Percentiles rank a stretch among this genome's conserved stretches.
Evolutionary conservation across 2,113 vertebrate species (phyloP).

Genomic region (Tinamus guttatus): DNA sequence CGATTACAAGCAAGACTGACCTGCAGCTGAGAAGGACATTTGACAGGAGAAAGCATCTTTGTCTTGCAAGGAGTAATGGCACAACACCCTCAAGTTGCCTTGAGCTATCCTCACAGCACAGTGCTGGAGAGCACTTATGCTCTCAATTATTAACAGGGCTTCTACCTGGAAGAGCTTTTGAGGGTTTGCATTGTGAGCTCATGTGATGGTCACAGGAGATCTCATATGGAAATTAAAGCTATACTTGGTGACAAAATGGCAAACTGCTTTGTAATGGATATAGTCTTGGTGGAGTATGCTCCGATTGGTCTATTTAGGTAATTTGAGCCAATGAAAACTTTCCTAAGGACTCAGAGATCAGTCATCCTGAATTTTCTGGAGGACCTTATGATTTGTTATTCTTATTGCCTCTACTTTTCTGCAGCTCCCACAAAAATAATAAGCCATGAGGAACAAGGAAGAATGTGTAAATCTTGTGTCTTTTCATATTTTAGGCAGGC

Average conservation of each 20-base stretch:
- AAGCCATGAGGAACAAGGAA: background rate
- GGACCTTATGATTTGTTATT: background rate
- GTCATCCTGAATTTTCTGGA: background rate
- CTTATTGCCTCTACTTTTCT: background rate
- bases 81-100: background rate
- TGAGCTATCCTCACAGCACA: background rate
- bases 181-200: background rate
- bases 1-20: background rate
- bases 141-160: background rate
- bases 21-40: background rate
- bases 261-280: background rate
- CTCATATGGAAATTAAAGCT: background rate
- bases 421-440: background rate
- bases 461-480: background rate
- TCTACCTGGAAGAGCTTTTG: background rate
- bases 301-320: background rate
- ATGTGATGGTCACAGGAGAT: background rate
- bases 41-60: background rate
- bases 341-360: background rate
- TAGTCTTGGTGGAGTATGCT: background rate
- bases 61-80: background rate
- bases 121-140: background rate
- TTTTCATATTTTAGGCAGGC: background rate
- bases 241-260: background rate
- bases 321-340: background rate